Base-by-base conservation (phyloP, 2,113 vertebrate species). In the Campylorhamphus procurvoides region DNA sequence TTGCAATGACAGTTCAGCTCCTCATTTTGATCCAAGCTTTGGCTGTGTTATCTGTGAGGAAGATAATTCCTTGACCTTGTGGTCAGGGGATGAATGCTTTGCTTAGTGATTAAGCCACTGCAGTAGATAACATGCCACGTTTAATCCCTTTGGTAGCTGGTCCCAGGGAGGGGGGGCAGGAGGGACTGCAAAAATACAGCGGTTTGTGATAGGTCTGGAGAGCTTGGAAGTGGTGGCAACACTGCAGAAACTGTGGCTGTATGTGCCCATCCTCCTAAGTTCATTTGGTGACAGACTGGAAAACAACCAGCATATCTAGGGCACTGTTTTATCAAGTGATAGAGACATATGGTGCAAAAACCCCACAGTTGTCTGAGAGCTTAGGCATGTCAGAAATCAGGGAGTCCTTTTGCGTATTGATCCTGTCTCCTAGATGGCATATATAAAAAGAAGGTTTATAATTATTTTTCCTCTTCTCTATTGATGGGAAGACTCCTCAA, bases 21-120 rank as follows among this genome's bases (percentile, higher is more conserved):
- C 37, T 91, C 49, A 13, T 76, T 81, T 53, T 9, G 6, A 74
- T 78, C 66, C 80, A 84, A 93, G 37, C 66, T 31, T 77, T 84
- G 90, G n/a, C 87, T 94, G 58, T 0, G 0, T 84, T 93, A 87
- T 96, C 93, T 90, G 50, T 77, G 58, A 72, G 90, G 91, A 83
- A 89, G 86, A 95, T 93, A 97, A 97, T 96, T 93, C 93, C 74
- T 62, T 93, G 93, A 95, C 96, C 97, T 85, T 68, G 52, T 0
- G 42, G 86, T 79, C 93, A 55, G 89, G 60, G 93, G 96, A 95
- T 95, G 87, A 96, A 90, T 10, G 6, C 74, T 97, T 94, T 95
- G 89, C 96, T 94, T 67, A 95, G 93, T 35, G 83, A 92, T 96
- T 97, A 97, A 97, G 77, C 89, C 85, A 87, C 92, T 92, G 89